Percentiles rank a stretch among this genome's conserved stretches.
These are phyloP conservation scores for Papilio glaucus DNA, from an alignment of 1,140 invertebrate species.

Conservation along the genomic window DNA sequence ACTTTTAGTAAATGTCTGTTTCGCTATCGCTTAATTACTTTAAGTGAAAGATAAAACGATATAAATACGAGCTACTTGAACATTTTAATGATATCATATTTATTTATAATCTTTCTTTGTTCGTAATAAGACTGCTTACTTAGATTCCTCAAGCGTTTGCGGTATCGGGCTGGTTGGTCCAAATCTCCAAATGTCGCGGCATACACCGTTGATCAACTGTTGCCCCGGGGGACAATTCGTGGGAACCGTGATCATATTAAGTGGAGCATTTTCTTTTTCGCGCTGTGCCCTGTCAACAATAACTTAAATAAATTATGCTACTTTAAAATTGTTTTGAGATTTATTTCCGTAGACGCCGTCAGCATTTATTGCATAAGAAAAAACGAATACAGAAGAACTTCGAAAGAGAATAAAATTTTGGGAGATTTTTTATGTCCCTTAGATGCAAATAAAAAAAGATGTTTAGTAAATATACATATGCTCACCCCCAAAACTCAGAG, in stretches of 20 bases:
- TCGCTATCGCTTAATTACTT: background rate
- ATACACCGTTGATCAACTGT: constrained; percentile 55
- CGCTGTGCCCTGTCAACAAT: background rate
- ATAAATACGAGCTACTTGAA: background rate
- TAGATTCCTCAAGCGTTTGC: background rate
- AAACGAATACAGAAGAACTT: background rate
- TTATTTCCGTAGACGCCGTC: background rate
- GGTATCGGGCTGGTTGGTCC: background rate
- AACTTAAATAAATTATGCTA: background rate
- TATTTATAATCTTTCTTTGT: background rate
- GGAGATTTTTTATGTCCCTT: too few relatives aligned
- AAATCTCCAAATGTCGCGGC: constrained; percentile 57
- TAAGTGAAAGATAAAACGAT: constrained; percentile 14
- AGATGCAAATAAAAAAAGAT: too few relatives aligned
- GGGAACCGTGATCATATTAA: constrained; percentile 52
- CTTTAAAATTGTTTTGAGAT: background rate
- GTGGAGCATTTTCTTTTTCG: constrained; percentile 9
- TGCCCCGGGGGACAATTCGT: constrained; percentile 53
- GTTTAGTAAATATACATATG: too few relatives aligned
- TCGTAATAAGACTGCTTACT: background rate
- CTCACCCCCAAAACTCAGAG: too few relatives aligned
- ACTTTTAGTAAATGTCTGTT: background rate
- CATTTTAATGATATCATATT: background rate
- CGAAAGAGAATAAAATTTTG: too few relatives aligned
- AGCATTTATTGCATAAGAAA: background rate